These are phyloP conservation scores for Nomada lathburiana DNA, from an alignment of 2,888 invertebrate species.

Conservation along the genomic window DNA sequence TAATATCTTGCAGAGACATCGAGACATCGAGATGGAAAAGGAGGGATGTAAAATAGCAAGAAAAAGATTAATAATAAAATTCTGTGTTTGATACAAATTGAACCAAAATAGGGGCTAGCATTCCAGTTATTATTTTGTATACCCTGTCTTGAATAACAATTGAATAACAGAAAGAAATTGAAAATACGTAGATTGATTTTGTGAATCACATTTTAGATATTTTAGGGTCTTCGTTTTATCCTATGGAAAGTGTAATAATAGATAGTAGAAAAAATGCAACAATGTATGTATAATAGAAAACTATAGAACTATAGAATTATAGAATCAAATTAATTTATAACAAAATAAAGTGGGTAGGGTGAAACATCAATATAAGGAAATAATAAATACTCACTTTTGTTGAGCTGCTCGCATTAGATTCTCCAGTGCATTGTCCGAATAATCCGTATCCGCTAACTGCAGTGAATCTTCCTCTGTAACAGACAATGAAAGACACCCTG, in stretches of 20 bases:
- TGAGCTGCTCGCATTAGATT: constrained; percentile 88
- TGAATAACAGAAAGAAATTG: no score
- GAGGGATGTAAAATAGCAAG: neutral
- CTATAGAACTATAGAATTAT: neutral
- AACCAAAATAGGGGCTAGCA: no score
- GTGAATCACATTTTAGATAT: no score
- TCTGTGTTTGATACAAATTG: neutral
- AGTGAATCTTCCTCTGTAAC: constrained; percentile 76
- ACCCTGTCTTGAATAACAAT: no score
- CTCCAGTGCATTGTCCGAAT: constrained; percentile 89
- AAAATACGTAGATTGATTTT: no score
- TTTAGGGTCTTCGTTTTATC: no score
- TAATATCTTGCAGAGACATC: constrained; percentile 66
- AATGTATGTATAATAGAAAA: no score
- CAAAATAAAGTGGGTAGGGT: neutral
- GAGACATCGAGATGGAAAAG: constrained; percentile 64
- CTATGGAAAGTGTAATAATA: no score
- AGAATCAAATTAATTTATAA: neutral
- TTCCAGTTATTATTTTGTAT: no score
- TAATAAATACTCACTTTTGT: constrained; percentile 88
- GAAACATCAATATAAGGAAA: neutral
- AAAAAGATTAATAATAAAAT: neutral
- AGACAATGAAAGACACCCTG: neutral
- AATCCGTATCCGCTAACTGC: constrained; percentile 84
- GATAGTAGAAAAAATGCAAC: no score